Evolutionary conservation across 2,888 invertebrate genomes (phyloP).

Genomic region (Colletes collaris): DNA sequence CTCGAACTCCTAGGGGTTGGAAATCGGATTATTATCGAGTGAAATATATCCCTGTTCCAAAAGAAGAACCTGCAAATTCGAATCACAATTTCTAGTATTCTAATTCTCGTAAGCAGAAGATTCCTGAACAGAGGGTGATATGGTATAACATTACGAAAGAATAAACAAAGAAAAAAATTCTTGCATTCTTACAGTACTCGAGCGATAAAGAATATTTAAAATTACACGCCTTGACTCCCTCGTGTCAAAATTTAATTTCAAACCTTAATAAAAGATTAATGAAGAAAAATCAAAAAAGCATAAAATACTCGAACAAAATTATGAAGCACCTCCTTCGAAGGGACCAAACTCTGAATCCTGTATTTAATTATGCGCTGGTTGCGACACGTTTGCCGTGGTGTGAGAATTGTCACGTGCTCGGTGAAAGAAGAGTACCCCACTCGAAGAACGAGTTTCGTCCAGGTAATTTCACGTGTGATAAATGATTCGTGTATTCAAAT

Average conservation of each 20-base stretch:
- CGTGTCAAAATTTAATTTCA: too few species aligned
- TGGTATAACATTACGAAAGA: too few species aligned
- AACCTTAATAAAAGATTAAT: neutral
- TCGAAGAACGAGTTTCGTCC: conserved; percentile 74
- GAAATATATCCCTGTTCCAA: neutral
- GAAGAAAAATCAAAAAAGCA: neutral
- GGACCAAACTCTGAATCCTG: conserved; percentile 11
- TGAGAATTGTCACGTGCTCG: conserved; percentile 60
- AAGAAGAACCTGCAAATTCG: too few species aligned
- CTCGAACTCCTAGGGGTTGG: conserved; percentile 51
- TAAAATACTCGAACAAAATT: conserved; percentile 1
- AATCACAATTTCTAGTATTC: too few species aligned
- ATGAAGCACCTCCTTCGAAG: neutral
- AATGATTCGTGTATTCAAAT: conserved; percentile 79
- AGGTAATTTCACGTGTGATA: conserved; percentile 75
- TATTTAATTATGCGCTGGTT: conserved; percentile 34
- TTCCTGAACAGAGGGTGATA: too few species aligned
- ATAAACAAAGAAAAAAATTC: too few species aligned
- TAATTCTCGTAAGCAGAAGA: too few species aligned
- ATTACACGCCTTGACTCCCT: too few species aligned
- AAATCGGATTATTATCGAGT: conserved; percentile 25
- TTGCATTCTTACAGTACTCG: too few species aligned
- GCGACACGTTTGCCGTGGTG: conserved; percentile 30
- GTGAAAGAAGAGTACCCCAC: conserved; percentile 65
- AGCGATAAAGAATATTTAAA: too few species aligned